Conservation (phyloP, 2,113 vertebrate species). For the Noctilio leporinus region DNA sequence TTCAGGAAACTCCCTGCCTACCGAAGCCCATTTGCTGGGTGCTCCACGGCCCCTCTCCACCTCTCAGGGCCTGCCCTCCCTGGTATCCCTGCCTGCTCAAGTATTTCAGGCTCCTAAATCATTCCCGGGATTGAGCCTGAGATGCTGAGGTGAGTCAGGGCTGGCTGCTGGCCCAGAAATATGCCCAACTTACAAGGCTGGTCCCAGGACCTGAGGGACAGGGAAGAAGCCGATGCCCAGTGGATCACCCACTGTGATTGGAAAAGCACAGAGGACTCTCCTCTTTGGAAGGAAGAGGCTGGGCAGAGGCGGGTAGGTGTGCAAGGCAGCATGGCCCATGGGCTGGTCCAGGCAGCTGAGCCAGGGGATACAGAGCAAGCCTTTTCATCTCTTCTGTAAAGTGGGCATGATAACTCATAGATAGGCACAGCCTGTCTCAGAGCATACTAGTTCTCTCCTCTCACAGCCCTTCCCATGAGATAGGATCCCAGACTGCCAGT, state of each 20-base stretch:
- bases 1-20: not conserved
- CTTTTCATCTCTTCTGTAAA: not conserved
- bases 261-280: not conserved
- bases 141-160: not conserved
- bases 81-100: not conserved
- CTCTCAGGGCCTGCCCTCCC: not conserved
- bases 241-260: not conserved
- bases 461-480: not conserved
- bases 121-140: not conserved
- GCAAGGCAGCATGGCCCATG: not conserved
- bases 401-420: not conserved
- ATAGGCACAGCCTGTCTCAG: not conserved
- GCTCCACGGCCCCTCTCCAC: not conserved
- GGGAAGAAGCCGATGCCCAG: not conserved
- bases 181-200: not conserved
- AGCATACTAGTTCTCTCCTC: not conserved
- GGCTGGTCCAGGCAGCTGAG: not conserved
- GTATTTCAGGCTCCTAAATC: not conserved
- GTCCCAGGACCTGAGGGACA: not conserved
- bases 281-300: not conserved
- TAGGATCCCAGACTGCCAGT: not conserved
- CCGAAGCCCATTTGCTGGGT: not conserved
- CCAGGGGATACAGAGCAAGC: not conserved
- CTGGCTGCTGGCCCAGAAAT: not conserved
- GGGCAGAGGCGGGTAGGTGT: not conserved